Evolutionary conservation across 2,888 invertebrate species (phyloP), one percentile per base, ranked within the genome.

Genomic region (Aplocera efformata): DNA sequence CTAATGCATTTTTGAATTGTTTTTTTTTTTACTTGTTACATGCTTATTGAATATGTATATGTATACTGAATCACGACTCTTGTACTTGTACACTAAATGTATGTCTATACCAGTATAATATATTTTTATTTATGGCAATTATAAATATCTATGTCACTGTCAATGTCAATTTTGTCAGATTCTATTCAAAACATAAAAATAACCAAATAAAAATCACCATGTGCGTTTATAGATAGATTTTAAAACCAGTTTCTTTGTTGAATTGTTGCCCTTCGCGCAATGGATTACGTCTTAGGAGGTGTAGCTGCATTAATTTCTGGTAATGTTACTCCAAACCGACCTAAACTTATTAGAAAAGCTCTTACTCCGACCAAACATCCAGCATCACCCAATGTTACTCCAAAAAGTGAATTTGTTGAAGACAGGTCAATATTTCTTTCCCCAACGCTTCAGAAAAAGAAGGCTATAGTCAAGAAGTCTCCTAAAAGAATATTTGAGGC

Each of bases 231-330:
- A 11, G 23, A 28, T 42, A 33, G 23, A 31, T 35, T 20, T 10
- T 28, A 26, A 34, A 45, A 37, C 32, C 38, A 38, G 40, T 39
- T 49, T 49, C 37, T 48, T 42, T 21, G 31, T 48, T 42, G 34
- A 44, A 39, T 28, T 11, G 10, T 38, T 29, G 9, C 22, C 7
- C 34, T 20, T 42, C 30, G 39, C 40, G 55, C 49, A 24, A 89
- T 89, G 89, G 88, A 89, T 72, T 89, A 89, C 67, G 79, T 89
- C 20, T 72, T 91, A 24, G 91, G 91, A 40, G 89, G 90, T 64
- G 78, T 91, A 41, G 90, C 91, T 42, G 91, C 90, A 48, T 67
- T 91, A 53, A 83, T 91, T 63, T 84, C 90, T 9, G 91, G 91
- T 30, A 83, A 86, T 46, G 88, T 88, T 23, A 90, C 90, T 1